These are phyloP conservation scores for Battus philenor DNA, from an alignment of 1,140 invertebrate species.

Conservation along the genomic window DNA sequence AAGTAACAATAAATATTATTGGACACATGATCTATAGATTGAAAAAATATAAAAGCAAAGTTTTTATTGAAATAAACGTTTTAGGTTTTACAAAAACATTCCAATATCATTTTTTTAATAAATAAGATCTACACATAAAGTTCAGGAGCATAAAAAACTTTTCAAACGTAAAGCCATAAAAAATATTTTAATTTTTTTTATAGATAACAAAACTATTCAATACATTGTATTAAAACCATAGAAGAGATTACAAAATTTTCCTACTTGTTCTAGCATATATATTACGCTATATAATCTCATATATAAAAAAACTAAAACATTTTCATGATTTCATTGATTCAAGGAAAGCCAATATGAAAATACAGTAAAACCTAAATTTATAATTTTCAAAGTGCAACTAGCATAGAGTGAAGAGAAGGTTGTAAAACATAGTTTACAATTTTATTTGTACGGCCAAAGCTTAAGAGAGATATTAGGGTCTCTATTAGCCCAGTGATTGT, in stretches of 20 bases:
- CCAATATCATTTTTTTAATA: no score
- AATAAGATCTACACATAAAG: no score
- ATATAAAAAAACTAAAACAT: slow-evolving; percentile 35
- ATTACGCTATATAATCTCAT: slow-evolving; percentile 33
- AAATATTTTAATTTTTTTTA: no score
- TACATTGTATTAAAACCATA: no score
- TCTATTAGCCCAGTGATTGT: neutral
- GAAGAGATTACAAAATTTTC: slow-evolving; percentile 28
- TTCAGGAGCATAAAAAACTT: no score
- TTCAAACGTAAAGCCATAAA: no score
- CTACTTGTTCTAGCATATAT: slow-evolving; percentile 40
- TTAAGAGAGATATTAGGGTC: slow-evolving; percentile 1
- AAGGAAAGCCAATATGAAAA: slow-evolving; percentile 29
- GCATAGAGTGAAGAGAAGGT: slow-evolving; percentile 24
- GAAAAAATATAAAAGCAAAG: no score
- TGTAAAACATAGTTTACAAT: slow-evolving; percentile 19
- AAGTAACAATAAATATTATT: no score
- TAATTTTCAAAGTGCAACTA: slow-evolving; percentile 24
- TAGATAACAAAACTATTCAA: no score
- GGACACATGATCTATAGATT: no score
- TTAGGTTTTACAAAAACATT: no score
- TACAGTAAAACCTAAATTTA: slow-evolving; percentile 23
- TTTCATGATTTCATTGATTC: slow-evolving; percentile 19
- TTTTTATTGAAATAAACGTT: no score
- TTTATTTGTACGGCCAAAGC: slow-evolving; percentile 6